These are phyloP conservation scores for Acinonyx jubatus DNA, from an alignment of 2,113 vertebrate genomes.

Conservation along the genomic window DNA sequence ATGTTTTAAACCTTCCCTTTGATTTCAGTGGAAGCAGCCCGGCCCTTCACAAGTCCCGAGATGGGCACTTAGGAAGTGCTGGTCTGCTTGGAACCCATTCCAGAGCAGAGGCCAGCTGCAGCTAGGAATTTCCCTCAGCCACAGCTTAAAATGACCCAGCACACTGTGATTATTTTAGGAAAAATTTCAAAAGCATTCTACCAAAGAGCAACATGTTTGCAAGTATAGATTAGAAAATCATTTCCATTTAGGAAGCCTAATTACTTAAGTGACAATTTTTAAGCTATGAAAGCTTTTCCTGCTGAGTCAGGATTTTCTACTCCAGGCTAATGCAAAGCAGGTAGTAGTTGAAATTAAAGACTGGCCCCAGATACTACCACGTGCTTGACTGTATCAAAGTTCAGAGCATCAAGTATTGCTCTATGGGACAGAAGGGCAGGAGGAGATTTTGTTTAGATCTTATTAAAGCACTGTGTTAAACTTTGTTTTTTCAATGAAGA, in stretches of 20 bases:
- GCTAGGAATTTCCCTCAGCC: not conserved
- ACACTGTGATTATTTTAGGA: slow-evolving; percentile 40
- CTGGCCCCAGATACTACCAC: accelerated
- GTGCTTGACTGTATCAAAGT: not conserved
- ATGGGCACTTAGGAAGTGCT: not conserved
- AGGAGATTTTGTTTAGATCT: not conserved
- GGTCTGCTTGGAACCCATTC: not conserved
- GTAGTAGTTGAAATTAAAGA: not conserved
- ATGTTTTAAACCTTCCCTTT: not conserved
- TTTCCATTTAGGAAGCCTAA: slow-evolving; percentile 62
- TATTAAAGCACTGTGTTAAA: not conserved
- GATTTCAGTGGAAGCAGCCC: not conserved
- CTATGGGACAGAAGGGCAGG: not conserved
- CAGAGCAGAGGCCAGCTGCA: not conserved
- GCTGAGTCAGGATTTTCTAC: not conserved
- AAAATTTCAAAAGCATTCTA: slow-evolving; percentile 34
- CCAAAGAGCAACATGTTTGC: slow-evolving; percentile 50
- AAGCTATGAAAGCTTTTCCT: slow-evolving; percentile 33
- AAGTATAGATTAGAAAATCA: slow-evolving; percentile 56
- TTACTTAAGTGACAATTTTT: slow-evolving; percentile 64
- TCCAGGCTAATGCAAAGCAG: not conserved
- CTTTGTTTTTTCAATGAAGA: not conserved
- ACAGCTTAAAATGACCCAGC: not conserved
- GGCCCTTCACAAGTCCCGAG: accelerated
- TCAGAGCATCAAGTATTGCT: not conserved